Evolutionary conservation across 2,113 vertebrate genomes (phyloP).

Genomic region (Hemichromis elongatus): DNA sequence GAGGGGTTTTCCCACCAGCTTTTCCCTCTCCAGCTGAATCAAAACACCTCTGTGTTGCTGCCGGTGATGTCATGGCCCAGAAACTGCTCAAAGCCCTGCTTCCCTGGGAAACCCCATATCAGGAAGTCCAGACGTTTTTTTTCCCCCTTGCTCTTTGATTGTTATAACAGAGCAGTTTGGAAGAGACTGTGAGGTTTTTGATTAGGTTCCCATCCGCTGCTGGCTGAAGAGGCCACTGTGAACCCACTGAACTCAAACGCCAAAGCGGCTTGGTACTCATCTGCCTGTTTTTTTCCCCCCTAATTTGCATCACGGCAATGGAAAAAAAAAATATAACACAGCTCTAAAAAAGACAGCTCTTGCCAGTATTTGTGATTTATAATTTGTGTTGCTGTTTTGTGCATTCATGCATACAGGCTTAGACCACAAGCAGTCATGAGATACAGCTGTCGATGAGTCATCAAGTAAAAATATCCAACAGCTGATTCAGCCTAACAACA

Average conservation of each 20-base stretch:
- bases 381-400: background rate
- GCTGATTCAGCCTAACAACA: background rate
- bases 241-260: slow-evolving; percentile 47
- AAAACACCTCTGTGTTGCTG: slow-evolving; percentile 60
- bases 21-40: slow-evolving; percentile 31
- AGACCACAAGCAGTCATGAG: background rate
- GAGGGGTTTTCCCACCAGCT: slow-evolving; percentile 60
- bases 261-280: background rate
- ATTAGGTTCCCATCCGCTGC: slow-evolving; percentile 51
- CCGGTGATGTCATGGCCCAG: slow-evolving; percentile 67
- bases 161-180: slow-evolving; percentile 50
- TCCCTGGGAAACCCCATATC: slow-evolving; percentile 68
- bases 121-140: slow-evolving; percentile 41
- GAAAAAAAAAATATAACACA: background rate
- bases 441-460: background rate
- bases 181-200: slow-evolving; percentile 22
- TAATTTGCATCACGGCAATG: background rate
- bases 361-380: background rate
- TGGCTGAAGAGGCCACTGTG: background rate
- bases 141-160: slow-evolving; percentile 31
- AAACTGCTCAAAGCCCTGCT: slow-evolving; percentile 52
- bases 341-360: background rate
- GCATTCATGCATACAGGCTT: background rate
- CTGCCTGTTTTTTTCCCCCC: background rate
- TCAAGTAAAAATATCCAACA: background rate